Evolutionary conservation across 2,113 vertebrate species (phyloP).

Genomic region (Trogon melanurus): DNA sequence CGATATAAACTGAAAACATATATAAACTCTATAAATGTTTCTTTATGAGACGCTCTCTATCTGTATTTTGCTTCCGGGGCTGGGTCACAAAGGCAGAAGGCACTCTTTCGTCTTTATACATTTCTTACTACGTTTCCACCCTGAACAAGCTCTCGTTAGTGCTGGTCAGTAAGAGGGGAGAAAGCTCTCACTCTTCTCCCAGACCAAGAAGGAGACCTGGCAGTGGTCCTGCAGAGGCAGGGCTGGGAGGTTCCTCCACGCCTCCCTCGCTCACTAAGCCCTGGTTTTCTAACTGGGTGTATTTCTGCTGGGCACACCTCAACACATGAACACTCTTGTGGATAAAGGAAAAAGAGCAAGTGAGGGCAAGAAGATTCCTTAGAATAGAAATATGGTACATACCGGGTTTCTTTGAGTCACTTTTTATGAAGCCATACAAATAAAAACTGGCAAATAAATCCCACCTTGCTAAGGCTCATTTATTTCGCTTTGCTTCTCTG

Average conservation of each 20-base stretch:
- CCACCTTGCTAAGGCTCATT: background rate
- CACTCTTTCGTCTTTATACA: background rate
- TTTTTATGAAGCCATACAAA: background rate
- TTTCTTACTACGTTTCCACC: background rate
- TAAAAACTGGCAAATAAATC: background rate
- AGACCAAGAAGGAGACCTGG: background rate
- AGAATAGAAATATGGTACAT: background rate
- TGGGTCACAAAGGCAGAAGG: background rate
- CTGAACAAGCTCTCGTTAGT: background rate
- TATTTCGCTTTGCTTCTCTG: background rate
- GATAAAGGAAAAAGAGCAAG: background rate
- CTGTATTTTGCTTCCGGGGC: background rate
- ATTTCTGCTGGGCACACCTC: background rate
- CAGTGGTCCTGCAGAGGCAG: background rate
- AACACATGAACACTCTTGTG: background rate
- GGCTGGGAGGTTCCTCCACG: background rate
- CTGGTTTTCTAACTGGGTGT: background rate
- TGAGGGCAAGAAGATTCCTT: background rate
- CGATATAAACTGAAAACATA: background rate
- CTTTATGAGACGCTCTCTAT: background rate
- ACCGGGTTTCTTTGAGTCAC: accelerated
- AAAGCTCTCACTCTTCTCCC: background rate
- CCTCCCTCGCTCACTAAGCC: background rate
- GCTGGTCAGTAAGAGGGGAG: background rate
- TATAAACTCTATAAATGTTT: background rate